Evolutionary conservation across 2,113 vertebrate genomes (phyloP), one percentile per base, ranked within the genome.

Genomic region (Stigmatopora argus): DNA sequence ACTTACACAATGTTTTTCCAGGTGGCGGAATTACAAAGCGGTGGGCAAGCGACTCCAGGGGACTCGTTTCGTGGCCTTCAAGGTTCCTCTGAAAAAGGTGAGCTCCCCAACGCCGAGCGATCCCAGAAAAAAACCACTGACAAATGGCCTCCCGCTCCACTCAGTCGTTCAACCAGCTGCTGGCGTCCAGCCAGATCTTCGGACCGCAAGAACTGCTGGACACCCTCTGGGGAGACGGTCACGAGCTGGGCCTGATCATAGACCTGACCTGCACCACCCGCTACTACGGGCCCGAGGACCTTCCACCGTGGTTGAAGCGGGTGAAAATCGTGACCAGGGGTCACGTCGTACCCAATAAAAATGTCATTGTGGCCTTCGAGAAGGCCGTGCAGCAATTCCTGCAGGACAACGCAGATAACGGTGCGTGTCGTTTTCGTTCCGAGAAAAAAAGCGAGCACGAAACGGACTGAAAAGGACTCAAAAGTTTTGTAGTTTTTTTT

Each of bases 41-140:
- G 47, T 64, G 8, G 63, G 63, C n/a, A 49, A 52, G 48, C 47
- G 63, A 51, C 31, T 64, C 1, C 11, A 3, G 17, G 48, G 48
- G 11, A 64, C 63, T 11, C 63, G 63, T 19, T 64, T 64, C 52
- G 31, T 64, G 10, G 63, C 63, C 26, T 64, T 64, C 63, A 64
- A 64, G 34, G 63, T 64, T 64, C 63, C 63, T 18, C 63, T 64
- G 17, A 52, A 64, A 17, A 21, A 52, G 63, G 63, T 64, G 46
- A 64, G 63, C 23, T 6, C 21, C n/a, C 47, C 57, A 3, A 9
- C 35, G 34, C 34, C 34, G 2, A 26, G 1, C 34, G 4, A 6
- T 0, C 14, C 21, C 14, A 8, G 14, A 12, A 17, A 56, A 56
- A 7, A 6, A 6, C 11, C 12, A 31, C 53, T 4, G 3, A 19